These are phyloP conservation scores for Florisuga fusca DNA, from an alignment of 2,797 vertebrate genomes.

Conservation along the genomic window DNA sequence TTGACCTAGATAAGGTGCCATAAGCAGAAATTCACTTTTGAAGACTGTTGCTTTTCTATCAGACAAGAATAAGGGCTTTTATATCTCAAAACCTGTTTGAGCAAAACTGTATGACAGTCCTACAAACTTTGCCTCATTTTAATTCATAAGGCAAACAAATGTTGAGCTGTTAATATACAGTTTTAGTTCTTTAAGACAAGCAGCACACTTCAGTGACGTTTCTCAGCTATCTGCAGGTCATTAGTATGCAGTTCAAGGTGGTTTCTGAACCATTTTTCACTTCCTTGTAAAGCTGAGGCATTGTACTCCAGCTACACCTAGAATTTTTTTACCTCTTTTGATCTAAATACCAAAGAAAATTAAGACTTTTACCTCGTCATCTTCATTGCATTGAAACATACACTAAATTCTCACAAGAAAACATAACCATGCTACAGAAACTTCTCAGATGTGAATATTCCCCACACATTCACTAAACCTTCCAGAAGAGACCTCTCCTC, in stretches of 20 bases:
- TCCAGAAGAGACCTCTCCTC: neutral
- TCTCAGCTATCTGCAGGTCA: neutral
- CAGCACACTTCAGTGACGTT: neutral
- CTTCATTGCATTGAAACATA: neutral
- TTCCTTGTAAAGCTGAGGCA: neutral
- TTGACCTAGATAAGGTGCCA: constrained; percentile 12
- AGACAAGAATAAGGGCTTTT: neutral
- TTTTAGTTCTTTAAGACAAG: neutral
- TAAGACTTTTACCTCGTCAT: neutral
- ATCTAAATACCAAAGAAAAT: neutral
- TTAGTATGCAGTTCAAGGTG: neutral
- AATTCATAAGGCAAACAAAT: neutral
- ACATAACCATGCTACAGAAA: neutral
- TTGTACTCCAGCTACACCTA: neutral
- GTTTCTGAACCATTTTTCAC: accelerated
- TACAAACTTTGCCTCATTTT: neutral
- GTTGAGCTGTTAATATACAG: neutral
- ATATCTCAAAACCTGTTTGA: neutral
- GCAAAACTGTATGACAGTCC: neutral
- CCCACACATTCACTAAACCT: neutral
- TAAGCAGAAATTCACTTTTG: neutral
- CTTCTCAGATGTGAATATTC: neutral
- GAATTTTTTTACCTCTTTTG: neutral
- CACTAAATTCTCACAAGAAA: neutral
- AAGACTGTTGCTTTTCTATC: neutral